Percentiles rank a stretch among this genome's conserved stretches.
Evolutionary conservation across 1,140 invertebrate species (phyloP).

Genomic region (Lordiphosa stackelbergi): DNA sequence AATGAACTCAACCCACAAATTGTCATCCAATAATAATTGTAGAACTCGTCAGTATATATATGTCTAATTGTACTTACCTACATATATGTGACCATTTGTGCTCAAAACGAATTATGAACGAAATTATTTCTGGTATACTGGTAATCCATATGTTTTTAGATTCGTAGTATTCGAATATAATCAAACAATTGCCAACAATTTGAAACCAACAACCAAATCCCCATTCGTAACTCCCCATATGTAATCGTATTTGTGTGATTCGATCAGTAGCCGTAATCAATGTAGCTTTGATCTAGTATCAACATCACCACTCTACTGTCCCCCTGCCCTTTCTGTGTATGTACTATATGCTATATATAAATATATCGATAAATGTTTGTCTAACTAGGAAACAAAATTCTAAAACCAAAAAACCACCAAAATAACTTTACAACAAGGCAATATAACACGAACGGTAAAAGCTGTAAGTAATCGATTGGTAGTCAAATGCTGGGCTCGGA

Average conservation of each 20-base stretch:
- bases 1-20: conserved; percentile 5
- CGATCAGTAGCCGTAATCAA: conserved; percentile 46
- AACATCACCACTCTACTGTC: conserved; percentile 14
- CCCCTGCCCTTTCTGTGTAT: conserved; percentile 18
- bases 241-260: conserved; percentile 63
- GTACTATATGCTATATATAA: conserved; percentile 8
- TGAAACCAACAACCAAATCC: conserved; percentile 12
- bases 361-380: conserved; percentile 25
- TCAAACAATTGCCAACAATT: conserved; percentile 10
- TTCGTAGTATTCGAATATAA: conserved; percentile 18
- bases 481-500: neutral
- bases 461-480: neutral
- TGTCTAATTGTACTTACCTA: conserved; percentile 28
- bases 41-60: conserved; percentile 19
- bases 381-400: conserved; percentile 62
- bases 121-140: conserved; percentile 32
- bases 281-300: conserved; percentile 46
- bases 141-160: conserved; percentile 36
- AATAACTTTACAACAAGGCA: conserved; percentile 22
- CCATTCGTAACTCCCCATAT: conserved; percentile 50
- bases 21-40: conserved; percentile 16
- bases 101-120: conserved; percentile 25
- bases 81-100: conserved; percentile 24
- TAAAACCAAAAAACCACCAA: conserved; percentile 32
- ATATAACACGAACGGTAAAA: conserved; percentile 37